These are phyloP conservation scores for Buceros bicornis DNA, from an alignment of 2,797 vertebrate genomes.

Conservation along the genomic window DNA sequence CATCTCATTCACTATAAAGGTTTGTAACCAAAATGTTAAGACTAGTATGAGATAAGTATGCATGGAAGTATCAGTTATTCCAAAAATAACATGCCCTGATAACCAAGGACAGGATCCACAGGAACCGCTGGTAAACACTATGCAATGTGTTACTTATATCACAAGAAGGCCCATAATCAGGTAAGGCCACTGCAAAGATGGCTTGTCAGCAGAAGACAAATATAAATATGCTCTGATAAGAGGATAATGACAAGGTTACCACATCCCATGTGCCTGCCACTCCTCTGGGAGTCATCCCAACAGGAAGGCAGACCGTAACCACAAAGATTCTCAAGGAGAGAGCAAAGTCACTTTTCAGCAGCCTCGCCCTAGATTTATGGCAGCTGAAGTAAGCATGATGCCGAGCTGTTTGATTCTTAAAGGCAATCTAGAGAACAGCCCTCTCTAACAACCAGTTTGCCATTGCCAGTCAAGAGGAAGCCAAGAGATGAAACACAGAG, in stretches of 20 bases:
- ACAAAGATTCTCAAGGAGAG: background rate
- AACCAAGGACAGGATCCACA: background rate
- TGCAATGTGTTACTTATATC: background rate
- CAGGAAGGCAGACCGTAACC: background rate
- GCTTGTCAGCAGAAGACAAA: conserved; percentile 12
- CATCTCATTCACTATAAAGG: background rate
- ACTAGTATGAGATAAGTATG: background rate
- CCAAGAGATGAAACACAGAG: background rate
- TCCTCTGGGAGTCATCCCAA: background rate
- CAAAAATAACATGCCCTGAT: background rate
- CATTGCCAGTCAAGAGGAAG: background rate
- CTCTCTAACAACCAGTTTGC: background rate
- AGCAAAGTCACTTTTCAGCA: background rate
- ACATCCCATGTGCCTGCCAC: background rate
- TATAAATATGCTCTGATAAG: background rate
- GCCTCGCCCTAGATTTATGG: background rate
- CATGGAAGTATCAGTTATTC: background rate
- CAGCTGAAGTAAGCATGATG: background rate
- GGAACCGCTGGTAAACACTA: background rate
- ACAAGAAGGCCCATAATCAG: background rate
- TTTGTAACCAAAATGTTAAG: background rate
- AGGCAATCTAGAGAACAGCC: background rate
- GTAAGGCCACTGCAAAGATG: background rate
- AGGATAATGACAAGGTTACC: background rate
- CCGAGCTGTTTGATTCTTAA: background rate